Evolutionary conservation across 1,140 invertebrate genomes (phyloP), one percentile per base, ranked within the genome.

Genomic region (Danaus melanippus): DNA sequence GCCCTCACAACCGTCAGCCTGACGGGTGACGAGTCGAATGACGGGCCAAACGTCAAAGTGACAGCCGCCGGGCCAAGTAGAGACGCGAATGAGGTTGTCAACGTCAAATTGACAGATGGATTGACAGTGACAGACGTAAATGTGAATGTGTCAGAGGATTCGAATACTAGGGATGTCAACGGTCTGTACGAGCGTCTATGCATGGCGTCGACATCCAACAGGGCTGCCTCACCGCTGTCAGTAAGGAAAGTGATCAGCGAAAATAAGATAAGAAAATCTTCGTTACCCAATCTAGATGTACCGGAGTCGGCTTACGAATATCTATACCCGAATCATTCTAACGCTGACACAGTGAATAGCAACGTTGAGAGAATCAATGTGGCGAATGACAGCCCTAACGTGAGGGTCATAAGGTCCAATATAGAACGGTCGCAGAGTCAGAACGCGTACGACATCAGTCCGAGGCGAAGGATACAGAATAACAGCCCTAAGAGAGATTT

Each of bases 351-450:
- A 17, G 50, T 43, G 1, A 56, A 46, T 40, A 43, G 49, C 8
- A 61, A 50, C 32, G 52, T 44, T 17, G 50, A 42, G 11, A 39
- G 10, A 9, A 41, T 12, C 8, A 44, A 52, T 44, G 11, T 32
- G 11, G 17, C 11, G 10, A 69, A 47, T 64, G 45, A 73, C 21
- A 66, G 68, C 43, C 58, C 70, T 62, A 64, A 57, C 56, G 12
- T 46, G 0, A 71, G 71, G 7, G 54, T 32, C 3, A 12, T 71
- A 53, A 69, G 71, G 64, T 55, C 66, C 8, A 79, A 70, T 58
- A 62, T 85, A 0, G 81, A 80, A 57, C 56, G 81, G 11, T 77
- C 79, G 15, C 66, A 74, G 0, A 85, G 81, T 74, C 81, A 84
- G 46, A 86, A 79, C 39, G 70, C 79, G 0, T 83, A 77, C 47